A percentile compares a stretch with the other conserved stretches of the same genome.
phyloP scores from a whole-genome alignment of 2,888 invertebrate species.

The Spodoptera exigua region DNA sequence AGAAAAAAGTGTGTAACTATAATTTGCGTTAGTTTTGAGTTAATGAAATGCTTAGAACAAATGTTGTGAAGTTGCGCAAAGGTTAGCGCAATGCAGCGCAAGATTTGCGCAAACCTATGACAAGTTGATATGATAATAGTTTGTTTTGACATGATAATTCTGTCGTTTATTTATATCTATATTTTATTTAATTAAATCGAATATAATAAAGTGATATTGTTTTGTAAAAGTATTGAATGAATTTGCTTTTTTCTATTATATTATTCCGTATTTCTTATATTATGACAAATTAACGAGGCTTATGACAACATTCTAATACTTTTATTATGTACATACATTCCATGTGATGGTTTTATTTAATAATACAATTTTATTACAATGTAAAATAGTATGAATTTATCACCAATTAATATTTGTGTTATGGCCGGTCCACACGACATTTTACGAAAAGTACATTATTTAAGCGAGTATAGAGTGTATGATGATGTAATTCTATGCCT shows the following conservation, averaged over 20 bases:
- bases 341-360: slow-evolving; percentile 41
- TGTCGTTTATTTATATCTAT: too few species aligned
- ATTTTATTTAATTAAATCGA: too few species aligned
- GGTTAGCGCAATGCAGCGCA: too few species aligned
- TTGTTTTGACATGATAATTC: too few species aligned
- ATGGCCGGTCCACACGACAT: slow-evolving; percentile 10
- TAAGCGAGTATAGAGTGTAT: not conserved
- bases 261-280: slow-evolving; percentile 4
- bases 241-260: slow-evolving; percentile 1
- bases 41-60: too few species aligned
- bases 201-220: too few species aligned
- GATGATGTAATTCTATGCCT: not conserved
- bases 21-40: too few species aligned
- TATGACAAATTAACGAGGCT: slow-evolving; percentile 44
- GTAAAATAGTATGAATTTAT: slow-evolving; percentile 37
- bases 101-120: too few species aligned
- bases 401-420: slow-evolving; percentile 33
- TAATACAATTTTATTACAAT: slow-evolving; percentile 20
- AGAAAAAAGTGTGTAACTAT: too few species aligned
- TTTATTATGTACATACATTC: slow-evolving; percentile 55
- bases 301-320: slow-evolving; percentile 49
- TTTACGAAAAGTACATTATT: not conserved
- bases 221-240: not conserved
- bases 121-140: too few species aligned
- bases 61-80: too few species aligned